Base-by-base conservation (phyloP, 2,888 invertebrate genomes). In the Atrina japonica region DNA sequence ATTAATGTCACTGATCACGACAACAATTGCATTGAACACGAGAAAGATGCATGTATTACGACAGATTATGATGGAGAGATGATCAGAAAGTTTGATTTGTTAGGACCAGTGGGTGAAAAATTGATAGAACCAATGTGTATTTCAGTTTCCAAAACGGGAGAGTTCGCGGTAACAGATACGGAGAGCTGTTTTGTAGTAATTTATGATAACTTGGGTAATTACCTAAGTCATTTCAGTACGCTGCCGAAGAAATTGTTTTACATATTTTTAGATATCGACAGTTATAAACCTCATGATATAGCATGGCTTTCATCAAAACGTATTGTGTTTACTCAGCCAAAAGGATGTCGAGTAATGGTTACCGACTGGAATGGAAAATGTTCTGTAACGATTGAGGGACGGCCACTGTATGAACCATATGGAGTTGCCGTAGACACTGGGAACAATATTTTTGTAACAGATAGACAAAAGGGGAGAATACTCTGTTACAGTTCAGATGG, bases 141-240 rank as follows among this genome's bases (percentile, higher is more conserved):
- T 3, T 49, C 65, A n/a, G 63, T 73, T 16, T 70, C 73, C 16
- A 18, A 30, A 21, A 66, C 70, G 16, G 73, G 73, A 45, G 66
- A 69, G 27, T 61, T 59, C 52, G 66, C 55, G 1, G 66, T 73
- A 6, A 43, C 58, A 16, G 73, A 73, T 43, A 21, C 58, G 14
- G 58, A 70, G 23, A 73, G 73, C 30, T 73, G 70, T 43, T 69
- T 70, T 60, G 49, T 73, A n/a, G 58, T 73, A 11, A 69, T 73
- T 18, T 73, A 73, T 47, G 70, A 40, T 41, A 63, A 41, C 40
- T 9, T 18, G 23, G 73, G 73, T n/a, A 43, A 58, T 18, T 73
- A 70, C 30, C 50, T 66, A 3, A 65, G 61, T 30, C 73, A 73
- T 53, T 73, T 73, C 23, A 73, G 73, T 25, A 73, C 73, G 0